Base-by-base conservation (phyloP, 2,888 invertebrate species). In the Polydrusus cervinus region DNA sequence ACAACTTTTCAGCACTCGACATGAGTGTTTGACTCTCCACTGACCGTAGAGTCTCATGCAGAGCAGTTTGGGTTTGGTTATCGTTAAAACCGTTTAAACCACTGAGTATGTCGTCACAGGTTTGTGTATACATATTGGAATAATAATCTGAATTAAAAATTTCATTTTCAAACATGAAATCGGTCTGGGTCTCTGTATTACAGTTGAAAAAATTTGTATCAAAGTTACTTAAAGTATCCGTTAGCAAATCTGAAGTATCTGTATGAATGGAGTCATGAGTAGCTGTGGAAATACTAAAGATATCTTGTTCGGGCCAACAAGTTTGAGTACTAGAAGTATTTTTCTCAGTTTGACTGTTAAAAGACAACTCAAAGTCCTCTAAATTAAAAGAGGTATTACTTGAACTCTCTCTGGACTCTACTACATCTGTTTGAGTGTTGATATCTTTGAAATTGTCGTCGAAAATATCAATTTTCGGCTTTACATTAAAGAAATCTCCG, bases 51-150 rank as follows among this genome's bases (percentile, higher is more conserved):
- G 89, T 84, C 77, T 90, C 90, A 13, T 66, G 61, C 1, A 70
- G 66, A 0, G 89, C 86, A 0, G 92, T 92, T 83, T 92, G 92
- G 0, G 92, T 92, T 82, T 92, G 91, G 73, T 90, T 92, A 79
- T 92, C 89, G 18, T 89, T 88, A 49, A 91, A 85, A n/a, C 88
- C 90, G 51, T 57, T 73, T 38, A 92, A 85, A 79, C 90, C 91
- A 6, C 78, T 82, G 3, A 89, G 84, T 34, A 91, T 83, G 51
- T 90, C 81, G 61, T 80, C 89, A 80, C 90, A 91, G 1, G 90
- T 89, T 69, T 87, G 86, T 0, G 86, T 86, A 73, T 82, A 85
- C 82, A 84, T 87, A 75, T 85, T 84, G 47, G 84, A 83, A 78
- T 85, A 85, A 78, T 83, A 86, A 79, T 86, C 86, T 49, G 82